phyloP scores from a whole-genome alignment of 2,113 vertebrate species.

The Amphiprion percula region DNA sequence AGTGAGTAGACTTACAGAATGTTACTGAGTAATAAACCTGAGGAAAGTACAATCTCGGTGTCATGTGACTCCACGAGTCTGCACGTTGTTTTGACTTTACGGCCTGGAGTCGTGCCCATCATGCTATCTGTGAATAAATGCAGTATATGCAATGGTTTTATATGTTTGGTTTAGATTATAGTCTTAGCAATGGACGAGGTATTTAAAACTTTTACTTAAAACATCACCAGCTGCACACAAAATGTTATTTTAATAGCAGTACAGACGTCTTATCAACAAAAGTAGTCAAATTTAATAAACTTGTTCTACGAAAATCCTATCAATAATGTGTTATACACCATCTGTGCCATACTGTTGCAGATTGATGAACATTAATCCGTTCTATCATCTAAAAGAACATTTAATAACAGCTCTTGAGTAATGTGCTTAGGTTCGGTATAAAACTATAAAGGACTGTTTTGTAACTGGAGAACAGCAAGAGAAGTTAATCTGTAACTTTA shows the following conservation, averaged over 20 bases:
- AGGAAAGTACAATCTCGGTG: slow-evolving; percentile 10
- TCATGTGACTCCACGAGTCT: not conserved
- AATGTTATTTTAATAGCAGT: not conserved
- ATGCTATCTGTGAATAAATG: not conserved
- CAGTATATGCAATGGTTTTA: not conserved
- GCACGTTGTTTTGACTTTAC: not conserved
- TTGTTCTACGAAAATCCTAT: too few relatives aligned
- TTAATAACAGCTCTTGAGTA: too few relatives aligned
- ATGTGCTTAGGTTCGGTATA: too few relatives aligned
- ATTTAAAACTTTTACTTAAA: not conserved
- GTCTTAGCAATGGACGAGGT: not conserved
- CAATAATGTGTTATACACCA: too few relatives aligned
- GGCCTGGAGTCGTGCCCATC: not conserved
- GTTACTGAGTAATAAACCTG: slow-evolving; percentile 16
- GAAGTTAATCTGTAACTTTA: too few relatives aligned
- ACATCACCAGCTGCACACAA: not conserved
- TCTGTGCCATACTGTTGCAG: too few relatives aligned
- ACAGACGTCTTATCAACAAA: too few relatives aligned
- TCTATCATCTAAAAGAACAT: too few relatives aligned
- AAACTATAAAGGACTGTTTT: too few relatives aligned
- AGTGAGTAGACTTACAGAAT: slow-evolving; percentile 4
- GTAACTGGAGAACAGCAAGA: too few relatives aligned
- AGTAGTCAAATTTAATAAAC: too few relatives aligned
- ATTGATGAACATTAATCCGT: too few relatives aligned
- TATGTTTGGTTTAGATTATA: not conserved